Evolutionary conservation across 2,888 invertebrate genomes (phyloP).

Genomic region (Agonum fuliginosum): DNA sequence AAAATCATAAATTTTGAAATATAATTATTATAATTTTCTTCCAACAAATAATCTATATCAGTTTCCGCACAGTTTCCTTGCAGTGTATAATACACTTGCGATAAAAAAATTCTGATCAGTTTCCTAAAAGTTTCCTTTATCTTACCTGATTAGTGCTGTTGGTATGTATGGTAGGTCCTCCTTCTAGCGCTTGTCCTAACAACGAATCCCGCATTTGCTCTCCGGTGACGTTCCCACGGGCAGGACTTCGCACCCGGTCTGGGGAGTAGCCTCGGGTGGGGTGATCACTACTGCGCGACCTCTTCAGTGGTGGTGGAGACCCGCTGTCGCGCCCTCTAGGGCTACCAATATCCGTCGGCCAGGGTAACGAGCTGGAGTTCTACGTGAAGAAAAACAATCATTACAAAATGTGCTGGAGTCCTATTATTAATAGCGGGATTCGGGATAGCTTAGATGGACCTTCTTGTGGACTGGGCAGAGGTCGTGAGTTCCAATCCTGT

Average conservation of each 20-base stretch:
- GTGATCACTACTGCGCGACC: constrained; percentile 82
- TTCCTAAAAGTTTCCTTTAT: background rate
- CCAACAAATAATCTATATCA: too few species aligned
- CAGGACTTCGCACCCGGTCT: constrained; percentile 76
- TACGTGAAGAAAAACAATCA: constrained; percentile 66
- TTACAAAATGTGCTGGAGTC: too few species aligned
- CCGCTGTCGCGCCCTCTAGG: constrained; percentile 74
- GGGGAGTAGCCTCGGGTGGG: constrained; percentile 68
- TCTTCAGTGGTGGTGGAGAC: constrained; percentile 81
- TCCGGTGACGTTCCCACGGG: constrained; percentile 78
- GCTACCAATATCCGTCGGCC: constrained; percentile 76
- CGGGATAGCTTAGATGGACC: too few species aligned
- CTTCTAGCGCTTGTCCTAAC: constrained; percentile 86
- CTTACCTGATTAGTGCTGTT: constrained; percentile 69
- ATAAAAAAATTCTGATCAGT: too few species aligned
- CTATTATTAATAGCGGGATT: too few species aligned
- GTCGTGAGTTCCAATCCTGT: too few species aligned
- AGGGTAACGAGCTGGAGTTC: constrained; percentile 78
- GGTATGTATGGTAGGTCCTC: constrained; percentile 80
- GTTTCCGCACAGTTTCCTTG: too few species aligned
- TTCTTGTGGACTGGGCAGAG: too few species aligned
- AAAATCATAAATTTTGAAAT: too few species aligned
- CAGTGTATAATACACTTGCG: too few species aligned
- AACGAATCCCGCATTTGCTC: constrained; percentile 83
- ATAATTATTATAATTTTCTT: too few species aligned